Evolutionary conservation across 1,140 invertebrate species (phyloP), one percentile per base, ranked within the genome.

Genomic region (Thaumatotibia leucotreta): DNA sequence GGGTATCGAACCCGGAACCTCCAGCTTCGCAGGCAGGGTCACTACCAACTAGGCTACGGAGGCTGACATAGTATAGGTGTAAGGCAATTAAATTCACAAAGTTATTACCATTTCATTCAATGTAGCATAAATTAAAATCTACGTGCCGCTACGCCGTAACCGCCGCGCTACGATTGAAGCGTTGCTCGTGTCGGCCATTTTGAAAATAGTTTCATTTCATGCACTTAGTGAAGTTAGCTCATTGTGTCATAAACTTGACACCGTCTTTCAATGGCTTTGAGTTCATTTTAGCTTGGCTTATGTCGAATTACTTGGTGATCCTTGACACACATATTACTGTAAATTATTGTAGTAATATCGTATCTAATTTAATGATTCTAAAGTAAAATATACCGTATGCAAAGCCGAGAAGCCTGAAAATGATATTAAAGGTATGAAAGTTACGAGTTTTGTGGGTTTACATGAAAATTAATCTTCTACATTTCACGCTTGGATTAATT

Each of bases 151-250:
- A n/a, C 50, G 50, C 50, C 49, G 50, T 54, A 54, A 23, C 17
- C 10, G 9, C 50, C 4, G 27, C 50, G 20, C 22, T 24, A 9
- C 17, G 9, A 24, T 23, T 54, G 23, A 24, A 54, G n/a, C 50
- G 20, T 10, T 23, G 49, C 49, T 54, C 20, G 9, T 11, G 52
- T 31, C 27, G 24, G 52, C 52, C 52, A 58, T 58, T 58, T 58
- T 58, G 52, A n/a, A 58, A 58, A 58, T 58, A 58, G 27, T 58
- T 58, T 29, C 24, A 10, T 24, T 11, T 24, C n/a, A 58, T 58
- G 52, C 52, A 31, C 4, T 49, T 49, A 6, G 22, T 20, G 6
- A 4, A n/a, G n/a, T n/a, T 58, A 58, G n/a, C 29, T 58, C 22
- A 29, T 29, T 39, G 24, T 54, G 23, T 54, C 50, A 27, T 24